Evolutionary conservation across 2,797 vertebrate species (phyloP).

Genomic region (Falco columbarius): DNA sequence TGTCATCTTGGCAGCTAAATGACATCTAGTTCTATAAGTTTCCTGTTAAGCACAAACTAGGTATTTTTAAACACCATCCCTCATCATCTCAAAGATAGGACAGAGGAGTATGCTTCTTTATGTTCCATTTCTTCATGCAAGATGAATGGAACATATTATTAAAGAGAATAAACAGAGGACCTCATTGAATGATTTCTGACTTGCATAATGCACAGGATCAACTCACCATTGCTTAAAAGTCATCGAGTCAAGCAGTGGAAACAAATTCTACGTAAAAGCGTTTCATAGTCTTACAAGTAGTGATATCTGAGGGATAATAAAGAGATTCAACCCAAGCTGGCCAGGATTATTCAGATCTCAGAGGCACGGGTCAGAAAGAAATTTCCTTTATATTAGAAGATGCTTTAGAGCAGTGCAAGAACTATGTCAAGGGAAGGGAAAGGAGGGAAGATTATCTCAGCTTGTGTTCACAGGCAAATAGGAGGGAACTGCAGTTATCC

Average conservation of each 20-base stretch:
- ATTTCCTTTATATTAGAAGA: not conserved
- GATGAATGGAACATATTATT: not conserved
- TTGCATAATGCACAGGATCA: not conserved
- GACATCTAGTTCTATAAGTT: too few relatives aligned
- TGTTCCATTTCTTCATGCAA: not conserved
- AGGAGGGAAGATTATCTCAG: not conserved
- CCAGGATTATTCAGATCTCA: not conserved
- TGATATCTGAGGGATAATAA: not conserved
- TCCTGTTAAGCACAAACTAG: not conserved
- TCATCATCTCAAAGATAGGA: fast-evolving
- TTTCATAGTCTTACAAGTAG: not conserved
- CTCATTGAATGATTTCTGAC: not conserved
- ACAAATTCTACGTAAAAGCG: not conserved
- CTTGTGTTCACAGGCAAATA: not conserved
- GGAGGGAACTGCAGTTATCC: not conserved
- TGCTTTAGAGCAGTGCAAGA: not conserved
- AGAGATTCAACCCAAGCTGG: not conserved
- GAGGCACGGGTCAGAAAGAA: not conserved
- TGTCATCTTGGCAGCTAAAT: not conserved
- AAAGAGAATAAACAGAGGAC: not conserved
- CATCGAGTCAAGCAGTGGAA: not conserved
- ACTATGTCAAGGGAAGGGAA: not conserved
- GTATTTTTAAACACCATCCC: not conserved
- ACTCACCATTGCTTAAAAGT: not conserved
- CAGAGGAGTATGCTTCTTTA: not conserved